Evolutionary conservation across 2,888 invertebrate species (phyloP).

Genomic region (Pyrgus malvae): DNA sequence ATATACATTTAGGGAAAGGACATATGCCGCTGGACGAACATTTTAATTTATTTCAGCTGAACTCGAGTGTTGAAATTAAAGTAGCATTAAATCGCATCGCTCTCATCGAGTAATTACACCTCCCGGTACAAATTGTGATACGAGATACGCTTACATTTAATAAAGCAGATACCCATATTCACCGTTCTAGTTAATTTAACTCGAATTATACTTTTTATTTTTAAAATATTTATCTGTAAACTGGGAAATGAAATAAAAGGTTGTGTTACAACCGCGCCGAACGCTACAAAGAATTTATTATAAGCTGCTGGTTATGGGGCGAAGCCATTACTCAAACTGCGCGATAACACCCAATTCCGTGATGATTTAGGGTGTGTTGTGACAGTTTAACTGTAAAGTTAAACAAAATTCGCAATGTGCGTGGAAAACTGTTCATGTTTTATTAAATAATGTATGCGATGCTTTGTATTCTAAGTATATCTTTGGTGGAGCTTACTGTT

Average conservation of each 20-base stretch:
- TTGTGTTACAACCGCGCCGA: background rate
- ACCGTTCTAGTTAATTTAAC: conserved; percentile 33
- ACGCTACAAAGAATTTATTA: conserved; percentile 21
- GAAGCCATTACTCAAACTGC: conserved; percentile 19
- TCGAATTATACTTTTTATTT: conserved; percentile 35
- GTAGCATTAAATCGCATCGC: conserved; percentile 39
- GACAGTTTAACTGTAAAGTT: conserved; percentile 1
- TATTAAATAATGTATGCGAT: no score
- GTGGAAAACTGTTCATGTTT: no score
- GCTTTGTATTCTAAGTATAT: no score
- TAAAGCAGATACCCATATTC: conserved; percentile 39
- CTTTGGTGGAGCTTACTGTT: no score
- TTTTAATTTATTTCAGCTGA: conserved; percentile 46
- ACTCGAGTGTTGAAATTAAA: conserved; percentile 46
- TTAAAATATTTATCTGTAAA: conserved; percentile 20
- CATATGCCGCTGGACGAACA: conserved; percentile 38
- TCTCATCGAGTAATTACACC: conserved; percentile 39
- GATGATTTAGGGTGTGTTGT: conserved; percentile 13
- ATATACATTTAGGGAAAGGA: conserved; percentile 53
- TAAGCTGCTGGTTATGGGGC: conserved; percentile 11
- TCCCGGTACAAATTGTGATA: conserved; percentile 50
- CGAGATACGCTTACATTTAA: conserved; percentile 46
- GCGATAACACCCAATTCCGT: conserved; percentile 17
- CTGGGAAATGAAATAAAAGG: conserved; percentile 21
- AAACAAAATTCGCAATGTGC: background rate